These are phyloP conservation scores for Apogon hyalosoma DNA, from an alignment of 2,797 vertebrate species.

Conservation along the genomic window DNA sequence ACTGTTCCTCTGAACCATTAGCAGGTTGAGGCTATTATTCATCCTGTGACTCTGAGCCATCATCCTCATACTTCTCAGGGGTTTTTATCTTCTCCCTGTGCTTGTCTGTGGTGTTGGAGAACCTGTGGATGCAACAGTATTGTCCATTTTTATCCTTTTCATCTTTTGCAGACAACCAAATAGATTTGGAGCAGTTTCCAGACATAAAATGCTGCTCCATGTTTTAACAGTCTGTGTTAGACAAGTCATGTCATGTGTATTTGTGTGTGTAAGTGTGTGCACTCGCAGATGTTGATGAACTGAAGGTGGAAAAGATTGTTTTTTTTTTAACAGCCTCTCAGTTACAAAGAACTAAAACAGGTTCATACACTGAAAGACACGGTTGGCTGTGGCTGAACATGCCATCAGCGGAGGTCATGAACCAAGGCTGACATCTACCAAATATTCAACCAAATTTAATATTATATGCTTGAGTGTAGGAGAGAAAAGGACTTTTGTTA, in stretches of 20 bases:
- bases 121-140: conserved; percentile 43
- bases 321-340: conserved; percentile 72
- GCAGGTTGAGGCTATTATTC: conserved; percentile 66
- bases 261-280: conserved; percentile 13
- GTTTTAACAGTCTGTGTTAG: conserved; percentile 52
- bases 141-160: conserved; percentile 63
- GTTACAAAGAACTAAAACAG: conserved; percentile 66
- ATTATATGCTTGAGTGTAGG: conserved; percentile 15
- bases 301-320: conserved; percentile 67
- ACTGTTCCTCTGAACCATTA: conserved; percentile 67
- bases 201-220: conserved; percentile 61
- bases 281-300: conserved; percentile 54
- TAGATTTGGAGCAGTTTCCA: conserved; percentile 31
- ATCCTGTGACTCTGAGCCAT: conserved; percentile 58
- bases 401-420: neutral
- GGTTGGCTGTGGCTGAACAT: conserved; percentile 21
- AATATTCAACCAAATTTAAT: conserved; percentile 8
- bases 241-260: conserved; percentile 31
- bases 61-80: conserved; percentile 48
- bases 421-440: neutral
- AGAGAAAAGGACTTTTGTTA: conserved; percentile 17
- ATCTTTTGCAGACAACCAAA: conserved; percentile 64
- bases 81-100: conserved; percentile 55
- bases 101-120: conserved; percentile 30
- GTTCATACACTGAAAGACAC: conserved; percentile 43